Evolutionary conservation across 2,113 vertebrate species (phyloP).

Genomic region (Carassius carassius): DNA sequence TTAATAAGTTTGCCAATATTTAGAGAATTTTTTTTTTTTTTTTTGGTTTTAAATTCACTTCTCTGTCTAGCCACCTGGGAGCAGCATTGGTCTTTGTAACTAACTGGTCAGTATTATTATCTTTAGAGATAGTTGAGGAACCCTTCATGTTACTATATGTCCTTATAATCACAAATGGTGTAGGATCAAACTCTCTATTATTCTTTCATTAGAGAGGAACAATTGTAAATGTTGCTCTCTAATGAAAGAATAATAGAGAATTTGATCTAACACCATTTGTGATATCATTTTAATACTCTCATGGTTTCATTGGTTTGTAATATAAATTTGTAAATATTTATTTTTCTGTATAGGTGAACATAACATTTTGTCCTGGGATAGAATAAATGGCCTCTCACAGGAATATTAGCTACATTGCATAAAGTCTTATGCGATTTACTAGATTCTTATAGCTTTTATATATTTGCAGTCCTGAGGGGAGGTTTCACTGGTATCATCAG

Average conservation of each 20-base stretch:
- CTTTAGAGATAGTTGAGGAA: background rate
- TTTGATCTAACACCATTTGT: too few species aligned
- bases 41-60: background rate
- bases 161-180: background rate
- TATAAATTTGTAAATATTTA: background rate
- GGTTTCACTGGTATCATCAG: background rate
- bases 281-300: background rate
- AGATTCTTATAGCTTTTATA: background rate
- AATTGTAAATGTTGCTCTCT: background rate
- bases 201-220: background rate
- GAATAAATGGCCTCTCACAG: background rate
- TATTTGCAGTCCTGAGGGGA: background rate
- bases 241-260: too few species aligned
- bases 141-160: background rate
- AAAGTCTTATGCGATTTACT: background rate
- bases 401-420: background rate
- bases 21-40: background rate
- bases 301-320: background rate
- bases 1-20: background rate
- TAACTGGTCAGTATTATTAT: background rate
- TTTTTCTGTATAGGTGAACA: background rate
- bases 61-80: slow-evolving; percentile 27
- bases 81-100: slow-evolving; percentile 44
- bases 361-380: background rate
- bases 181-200: background rate